Conservation (phyloP, 2,113 vertebrate genomes). For the Rhinolophus ferrumequinum region DNA sequence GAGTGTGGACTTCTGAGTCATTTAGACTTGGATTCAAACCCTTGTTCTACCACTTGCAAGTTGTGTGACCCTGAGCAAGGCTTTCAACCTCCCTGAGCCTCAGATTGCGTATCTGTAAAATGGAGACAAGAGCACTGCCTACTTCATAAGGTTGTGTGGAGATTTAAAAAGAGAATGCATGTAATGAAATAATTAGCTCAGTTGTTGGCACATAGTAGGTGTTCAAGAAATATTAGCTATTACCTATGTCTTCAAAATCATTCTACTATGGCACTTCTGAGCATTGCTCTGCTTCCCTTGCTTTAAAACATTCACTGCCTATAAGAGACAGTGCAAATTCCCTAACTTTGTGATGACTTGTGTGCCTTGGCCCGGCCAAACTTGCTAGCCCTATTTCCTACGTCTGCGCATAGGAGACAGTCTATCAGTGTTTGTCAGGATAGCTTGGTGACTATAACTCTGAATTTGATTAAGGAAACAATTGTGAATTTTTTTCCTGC, state of each 20-base stretch:
- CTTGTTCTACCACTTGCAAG: neutral
- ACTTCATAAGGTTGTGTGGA: neutral
- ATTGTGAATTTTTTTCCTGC: conserved; percentile 16
- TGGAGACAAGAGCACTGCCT: neutral
- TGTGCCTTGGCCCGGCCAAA: neutral
- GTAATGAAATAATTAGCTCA: neutral
- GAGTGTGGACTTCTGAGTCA: neutral
- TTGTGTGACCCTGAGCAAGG: neutral
- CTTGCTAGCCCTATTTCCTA: neutral
- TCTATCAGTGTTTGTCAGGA: neutral
- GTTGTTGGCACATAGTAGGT: neutral
- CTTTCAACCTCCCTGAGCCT: neutral
- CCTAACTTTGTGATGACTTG: neutral
- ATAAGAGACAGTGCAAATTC: neutral
- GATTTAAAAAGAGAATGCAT: neutral
- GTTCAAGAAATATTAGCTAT: neutral
- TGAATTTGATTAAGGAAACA: neutral
- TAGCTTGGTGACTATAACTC: neutral
- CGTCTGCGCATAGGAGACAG: neutral
- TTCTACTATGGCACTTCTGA: neutral
- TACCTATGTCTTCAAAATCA: neutral
- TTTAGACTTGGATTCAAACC: neutral
- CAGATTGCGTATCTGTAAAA: neutral
- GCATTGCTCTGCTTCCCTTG: neutral
- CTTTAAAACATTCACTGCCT: neutral